Evolutionary conservation across 2,888 invertebrate genomes (phyloP), one percentile per base, ranked within the genome.

Genomic region (Drosophila ustulata): DNA sequence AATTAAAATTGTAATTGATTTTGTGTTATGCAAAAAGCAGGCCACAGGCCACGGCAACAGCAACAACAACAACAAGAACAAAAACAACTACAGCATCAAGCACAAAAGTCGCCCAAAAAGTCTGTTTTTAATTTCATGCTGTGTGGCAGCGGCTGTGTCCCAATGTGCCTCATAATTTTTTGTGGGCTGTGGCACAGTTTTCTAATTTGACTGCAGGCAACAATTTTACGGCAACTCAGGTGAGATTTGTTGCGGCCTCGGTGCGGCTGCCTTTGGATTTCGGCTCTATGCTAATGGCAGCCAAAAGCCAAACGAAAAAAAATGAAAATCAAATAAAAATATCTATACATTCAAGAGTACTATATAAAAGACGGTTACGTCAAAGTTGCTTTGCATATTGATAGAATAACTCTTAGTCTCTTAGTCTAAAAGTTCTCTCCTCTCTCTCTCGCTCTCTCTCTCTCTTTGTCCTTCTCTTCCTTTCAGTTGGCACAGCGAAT

Each of bases 1-100:
- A 88, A 88, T 90, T 90, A 90, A 88, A 88, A 80, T 79, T 90
- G 89, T 89, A 88, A 88, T 88, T 89, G 90, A 88, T 88, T 88
- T 88, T 82, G 82, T 79, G 82, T 89, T 88, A 82, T 89, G 84
- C 80, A 87, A 88, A 83, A 83, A 81, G 79, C 80, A 82, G 81
- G 78, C 78, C 88, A 72, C 28, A 53, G 50, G 57, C 65, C 57
- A 61, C 37, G 43, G 37, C 68, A 69, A n/a, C 55, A 64, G 34
- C 23, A 50, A 8, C 32, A n/a, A 47, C 65, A 52, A 61, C 32
- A 46, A 30, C 68, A 69, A 30, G 64, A 69, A 37, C 18, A 55
- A 8, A 43, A 64, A n/a, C 55, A 65, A 37, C 25, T 45, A 8
- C 49, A 45, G 41, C 55, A 55, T n/a, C 46, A 56, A 51, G 37